Percentiles rank a stretch among this genome's conserved stretches.
phyloP scores from a whole-genome alignment of 1,140 invertebrate genomes.

The Protaetia brevitarsis region DNA sequence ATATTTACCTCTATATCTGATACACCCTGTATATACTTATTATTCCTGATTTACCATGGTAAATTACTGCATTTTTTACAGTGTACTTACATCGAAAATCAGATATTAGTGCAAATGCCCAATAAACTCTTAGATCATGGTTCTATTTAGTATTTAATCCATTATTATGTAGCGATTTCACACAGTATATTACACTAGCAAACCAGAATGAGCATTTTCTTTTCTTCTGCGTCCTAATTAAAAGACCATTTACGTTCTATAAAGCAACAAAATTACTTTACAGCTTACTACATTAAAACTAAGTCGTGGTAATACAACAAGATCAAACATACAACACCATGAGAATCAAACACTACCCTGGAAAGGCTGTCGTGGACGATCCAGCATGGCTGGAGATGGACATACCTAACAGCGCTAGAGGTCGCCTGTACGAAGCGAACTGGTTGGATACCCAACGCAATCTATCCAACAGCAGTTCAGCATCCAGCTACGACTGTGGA shows the following conservation, averaged over 20 bases:
- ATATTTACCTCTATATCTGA: too few species aligned
- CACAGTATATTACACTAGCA: too few species aligned
- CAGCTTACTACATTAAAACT: background rate
- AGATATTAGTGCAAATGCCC: too few species aligned
- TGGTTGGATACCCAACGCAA: slow-evolving; percentile 64
- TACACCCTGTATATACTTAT: too few species aligned
- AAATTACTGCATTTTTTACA: too few species aligned
- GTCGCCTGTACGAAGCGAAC: slow-evolving; percentile 76
- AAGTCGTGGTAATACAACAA: slow-evolving; percentile 2
- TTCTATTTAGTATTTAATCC: too few species aligned
- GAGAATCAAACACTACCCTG: slow-evolving; percentile 80
- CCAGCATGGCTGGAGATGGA: slow-evolving; percentile 60
- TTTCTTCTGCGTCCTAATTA: too few species aligned
- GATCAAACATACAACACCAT: slow-evolving; percentile 50
- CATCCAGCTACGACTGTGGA: background rate
- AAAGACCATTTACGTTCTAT: background rate
- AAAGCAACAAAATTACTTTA: background rate
- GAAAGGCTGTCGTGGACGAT: slow-evolving; percentile 72
- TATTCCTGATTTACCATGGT: too few species aligned
- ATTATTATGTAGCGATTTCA: too few species aligned
- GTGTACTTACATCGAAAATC: too few species aligned
- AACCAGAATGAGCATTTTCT: too few species aligned
- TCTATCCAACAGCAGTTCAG: slow-evolving; percentile 37
- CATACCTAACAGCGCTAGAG: slow-evolving; percentile 61
- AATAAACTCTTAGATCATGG: too few species aligned